Base-by-base conservation (phyloP, 64 coral and sea anemone genomes). In the Porites australiensis region DNA sequence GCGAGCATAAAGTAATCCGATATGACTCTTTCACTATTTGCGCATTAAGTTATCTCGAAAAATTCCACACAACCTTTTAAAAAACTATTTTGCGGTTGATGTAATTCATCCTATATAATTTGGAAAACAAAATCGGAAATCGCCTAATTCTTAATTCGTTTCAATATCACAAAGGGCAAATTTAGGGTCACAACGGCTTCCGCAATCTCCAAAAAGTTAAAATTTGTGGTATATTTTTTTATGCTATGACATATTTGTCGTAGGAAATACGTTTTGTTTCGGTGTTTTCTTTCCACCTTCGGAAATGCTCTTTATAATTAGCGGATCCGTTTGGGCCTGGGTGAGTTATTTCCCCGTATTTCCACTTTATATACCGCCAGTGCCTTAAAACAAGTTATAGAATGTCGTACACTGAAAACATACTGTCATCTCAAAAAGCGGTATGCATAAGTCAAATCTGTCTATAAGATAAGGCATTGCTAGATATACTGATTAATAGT, bases 31-130 rank as follows among this genome's bases (percentile, higher is more conserved):
- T 69, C 23, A 15, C n/a, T 4, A 50, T 84, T 84, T 61, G 22
- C 44, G 44, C 63, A 50, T 69, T 18, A 50, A n/a, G 63, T 45
- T 51, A 68, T 50, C 63, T 45, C 48, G 63, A 48, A 44, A 63
- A 82, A 82, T 82, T 61, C 58, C 59, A 64, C 69, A 84, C 44
- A 50, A 84, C 0, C 13, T 16, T 19, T 37, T 37, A 37, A 37
- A 45, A 84, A 22, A 23, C 9, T 68, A 84, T 84, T 49, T 84
- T 84, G 61, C 61, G 61, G 81, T 50, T 68, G 67, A 51, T 22
- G 3, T 5, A 20, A 47, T 50, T 84, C 8, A 80, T 80, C 77
- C 21, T 12, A 37, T 80, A 60, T 80, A 61, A 55, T 15, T 60
- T 44, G 50, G 21, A 13, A 50, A 37, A 37, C 15, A 8, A 44